Base-by-base conservation (phyloP, 2,797 vertebrate genomes). In the Acanthurus lineatus region DNA sequence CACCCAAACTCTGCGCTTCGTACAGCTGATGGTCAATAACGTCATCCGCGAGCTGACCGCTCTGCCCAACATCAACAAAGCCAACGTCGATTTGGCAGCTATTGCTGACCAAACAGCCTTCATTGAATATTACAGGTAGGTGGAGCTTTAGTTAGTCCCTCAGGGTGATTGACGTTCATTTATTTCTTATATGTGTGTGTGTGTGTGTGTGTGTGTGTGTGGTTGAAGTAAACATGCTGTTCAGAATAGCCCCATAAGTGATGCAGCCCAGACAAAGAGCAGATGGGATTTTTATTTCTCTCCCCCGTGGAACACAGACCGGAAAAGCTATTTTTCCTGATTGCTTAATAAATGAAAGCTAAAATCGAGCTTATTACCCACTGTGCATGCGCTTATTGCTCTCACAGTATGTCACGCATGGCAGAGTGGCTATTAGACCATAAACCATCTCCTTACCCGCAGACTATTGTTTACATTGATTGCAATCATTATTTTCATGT, bases 81-180 rank as follows among this genome's bases (percentile, higher is more conserved):
- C 93, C 85, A 96, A 94, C 0, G 25, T 92, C 0, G 85, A 96
- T 87, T 90, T 99, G 90, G 94, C 94, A 0, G 42, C 58, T 45
- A 86, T 97, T 3, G 94, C 96, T 0, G 62, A 92, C 53, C 88
- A 94, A 67, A 91, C 95, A 0, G 88, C 92, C 83, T 92, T 90
- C 3, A 35, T 96, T 8, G 98, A 99, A 86, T 96, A 98, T 82
- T 98, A 97, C 92, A 96, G 98, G 98, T 98, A 90, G 60, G 88
- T 16, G 64, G 71, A 67, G 57, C 40, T 38, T 48, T 7, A 38
- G 1, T 47, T 44, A 10, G 62, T 42, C 20, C 68, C 65, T 42
- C 20, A 9, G 48, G 28, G 35, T 52, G 65, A 70, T 72, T 19
- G 45, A 76, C 19, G 40, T 73, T 14, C 32, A 76, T 82, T 74